Percentiles rank a stretch among this genome's conserved stretches.
Conservation (phyloP, 2,888 invertebrate genomes). For the Camptogramma bilineatum region DNA sequence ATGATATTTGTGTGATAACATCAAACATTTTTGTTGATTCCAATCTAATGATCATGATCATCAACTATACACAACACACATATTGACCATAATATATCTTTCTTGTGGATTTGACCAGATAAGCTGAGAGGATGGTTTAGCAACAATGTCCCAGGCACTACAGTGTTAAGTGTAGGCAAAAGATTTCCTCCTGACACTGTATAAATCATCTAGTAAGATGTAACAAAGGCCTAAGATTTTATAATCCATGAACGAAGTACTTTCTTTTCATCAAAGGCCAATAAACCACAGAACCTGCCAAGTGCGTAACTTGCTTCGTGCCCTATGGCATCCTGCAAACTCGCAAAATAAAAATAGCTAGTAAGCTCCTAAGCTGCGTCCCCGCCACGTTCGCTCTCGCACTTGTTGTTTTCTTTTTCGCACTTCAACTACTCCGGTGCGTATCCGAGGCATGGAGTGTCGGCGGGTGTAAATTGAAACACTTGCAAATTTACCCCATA, state of each 20-base stretch:
- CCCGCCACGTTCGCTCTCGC: slow-evolving; percentile 45
- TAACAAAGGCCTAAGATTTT: too few relatives aligned
- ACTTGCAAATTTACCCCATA: slow-evolving; percentile 85
- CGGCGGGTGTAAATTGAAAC: slow-evolving; percentile 85
- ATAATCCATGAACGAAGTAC: too few relatives aligned
- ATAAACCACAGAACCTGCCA: slow-evolving; percentile 37
- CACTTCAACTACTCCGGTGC: slow-evolving; percentile 78
- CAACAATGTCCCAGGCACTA: too few relatives aligned
- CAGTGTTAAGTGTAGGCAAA: too few relatives aligned
- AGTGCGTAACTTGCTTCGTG: slow-evolving; percentile 34
- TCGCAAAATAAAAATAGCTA: slow-evolving; percentile 40
- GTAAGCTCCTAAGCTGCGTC: slow-evolving; percentile 44
- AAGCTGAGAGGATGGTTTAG: too few relatives aligned
- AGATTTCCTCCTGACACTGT: too few relatives aligned
- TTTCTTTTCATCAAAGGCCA: slow-evolving; percentile 19
- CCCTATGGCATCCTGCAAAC: slow-evolving; percentile 37
- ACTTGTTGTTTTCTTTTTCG: slow-evolving; percentile 79
- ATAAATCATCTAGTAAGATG: too few relatives aligned
- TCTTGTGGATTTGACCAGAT: too few relatives aligned
- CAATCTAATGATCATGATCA: not conserved
- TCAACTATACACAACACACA: too few relatives aligned
- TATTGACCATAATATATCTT: too few relatives aligned
- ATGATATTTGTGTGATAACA: not conserved
- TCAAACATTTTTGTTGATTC: not conserved
- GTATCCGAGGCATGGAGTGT: slow-evolving; percentile 75